phyloP scores from a whole-genome alignment of 2,888 invertebrate species.

The Strigamia transsilvanica region DNA sequence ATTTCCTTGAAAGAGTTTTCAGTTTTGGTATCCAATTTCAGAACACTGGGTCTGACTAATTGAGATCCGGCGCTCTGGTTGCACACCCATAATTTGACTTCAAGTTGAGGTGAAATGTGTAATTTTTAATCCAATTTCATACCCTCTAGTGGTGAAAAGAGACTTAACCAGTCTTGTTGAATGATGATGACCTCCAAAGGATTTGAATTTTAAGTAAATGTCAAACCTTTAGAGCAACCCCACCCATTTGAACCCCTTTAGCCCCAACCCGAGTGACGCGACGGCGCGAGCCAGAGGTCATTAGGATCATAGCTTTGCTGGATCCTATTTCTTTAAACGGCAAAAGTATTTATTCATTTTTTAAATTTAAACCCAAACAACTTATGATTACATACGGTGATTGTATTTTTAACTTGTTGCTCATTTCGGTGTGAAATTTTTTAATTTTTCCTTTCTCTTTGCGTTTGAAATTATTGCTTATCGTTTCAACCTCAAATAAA shows the following conservation, averaged over 20 bases:
- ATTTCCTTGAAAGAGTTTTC: slow-evolving; percentile 8
- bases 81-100: slow-evolving; percentile 18
- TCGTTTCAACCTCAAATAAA: slow-evolving; percentile 45
- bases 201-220: slow-evolving; percentile 33
- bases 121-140: neutral
- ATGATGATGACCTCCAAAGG: slow-evolving; percentile 33
- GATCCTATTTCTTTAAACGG: slow-evolving; percentile 86
- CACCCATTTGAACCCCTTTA: slow-evolving; percentile 41
- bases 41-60: slow-evolving; percentile 38
- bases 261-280: slow-evolving; percentile 29
- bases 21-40: neutral
- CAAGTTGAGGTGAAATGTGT: slow-evolving; percentile 26
- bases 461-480: slow-evolving; percentile 25
- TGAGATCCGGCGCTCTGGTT: slow-evolving; percentile 22
- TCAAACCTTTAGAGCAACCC: slow-evolving; percentile 33
- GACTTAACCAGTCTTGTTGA: slow-evolving; percentile 39
- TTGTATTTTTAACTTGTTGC: neutral
- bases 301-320: slow-evolving; percentile 67
- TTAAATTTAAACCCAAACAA: slow-evolving; percentile 72
- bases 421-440: slow-evolving; percentile 23
- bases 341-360: slow-evolving; percentile 67
- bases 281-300: slow-evolving; percentile 40
- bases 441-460: neutral
- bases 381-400: slow-evolving; percentile 57
- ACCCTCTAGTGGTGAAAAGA: slow-evolving; percentile 27